These are phyloP conservation scores for Lapara coniferarum DNA, from an alignment of 2,888 invertebrate genomes.

Conservation along the genomic window DNA sequence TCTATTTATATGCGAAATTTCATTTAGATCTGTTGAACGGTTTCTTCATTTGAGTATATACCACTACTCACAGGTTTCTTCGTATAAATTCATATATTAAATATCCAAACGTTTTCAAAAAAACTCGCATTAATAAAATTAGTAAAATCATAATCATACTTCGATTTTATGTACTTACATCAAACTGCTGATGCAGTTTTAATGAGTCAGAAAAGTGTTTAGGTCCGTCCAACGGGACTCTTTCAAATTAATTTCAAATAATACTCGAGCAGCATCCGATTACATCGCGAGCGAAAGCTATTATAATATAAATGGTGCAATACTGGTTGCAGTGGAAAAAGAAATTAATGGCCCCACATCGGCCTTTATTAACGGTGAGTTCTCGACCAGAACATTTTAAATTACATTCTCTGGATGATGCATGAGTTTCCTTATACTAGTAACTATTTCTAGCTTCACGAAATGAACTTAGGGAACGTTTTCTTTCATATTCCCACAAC, in stretches of 20 bases:
- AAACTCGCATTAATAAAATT: too few species aligned
- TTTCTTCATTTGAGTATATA: too few species aligned
- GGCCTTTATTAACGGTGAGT: constrained; percentile 21
- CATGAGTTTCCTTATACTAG: constrained; percentile 34
- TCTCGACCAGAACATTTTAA: constrained; percentile 30
- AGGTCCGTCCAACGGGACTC: neutral
- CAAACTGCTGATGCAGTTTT: neutral
- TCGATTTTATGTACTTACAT: neutral
- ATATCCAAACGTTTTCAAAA: neutral
- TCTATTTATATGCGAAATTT: too few species aligned
- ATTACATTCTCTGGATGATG: constrained; percentile 31
- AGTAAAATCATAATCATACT: too few species aligned
- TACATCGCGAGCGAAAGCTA: constrained; percentile 9
- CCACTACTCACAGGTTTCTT: too few species aligned
- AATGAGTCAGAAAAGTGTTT: neutral
- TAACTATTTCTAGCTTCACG: constrained; percentile 33
- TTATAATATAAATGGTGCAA: constrained; percentile 24
- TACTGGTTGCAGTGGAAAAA: constrained; percentile 17
- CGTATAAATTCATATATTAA: too few species aligned
- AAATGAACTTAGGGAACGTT: constrained; percentile 10
- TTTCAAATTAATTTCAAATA: neutral
- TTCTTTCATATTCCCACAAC: constrained; percentile 16
- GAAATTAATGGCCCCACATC: constrained; percentile 22
- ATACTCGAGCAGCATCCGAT: constrained; percentile 9
- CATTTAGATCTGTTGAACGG: too few species aligned